Conservation (phyloP, 1,140 invertebrate species). For the Acyrthosiphon pisum region DNA sequence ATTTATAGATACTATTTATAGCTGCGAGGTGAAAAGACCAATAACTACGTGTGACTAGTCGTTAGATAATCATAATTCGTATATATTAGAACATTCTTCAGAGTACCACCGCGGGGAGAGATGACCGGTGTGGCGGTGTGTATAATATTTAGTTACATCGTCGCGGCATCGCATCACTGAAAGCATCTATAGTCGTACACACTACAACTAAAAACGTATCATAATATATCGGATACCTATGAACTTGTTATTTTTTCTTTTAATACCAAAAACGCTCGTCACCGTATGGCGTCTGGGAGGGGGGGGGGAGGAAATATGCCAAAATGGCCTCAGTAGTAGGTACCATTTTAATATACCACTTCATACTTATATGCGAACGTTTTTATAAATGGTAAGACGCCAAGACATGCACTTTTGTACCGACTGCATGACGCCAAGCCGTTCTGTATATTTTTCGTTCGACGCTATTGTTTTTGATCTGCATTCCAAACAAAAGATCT, state of each 20-base stretch:
- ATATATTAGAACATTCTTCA: slow-evolving; percentile 13
- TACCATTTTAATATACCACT: not conserved
- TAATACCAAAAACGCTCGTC: not conserved
- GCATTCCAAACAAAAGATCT: not conserved
- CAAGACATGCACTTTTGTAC: not conserved
- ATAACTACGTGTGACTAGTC: not conserved
- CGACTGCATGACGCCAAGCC: not conserved
- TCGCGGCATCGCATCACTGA: too few species aligned
- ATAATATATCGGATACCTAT: not conserved
- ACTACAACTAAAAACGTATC: not conserved
- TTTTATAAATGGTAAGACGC: not conserved
- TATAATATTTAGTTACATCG: not conserved
- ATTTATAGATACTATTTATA: not conserved
- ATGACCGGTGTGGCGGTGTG: not conserved
- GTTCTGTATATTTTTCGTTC: not conserved
- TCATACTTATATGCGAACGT: not conserved
- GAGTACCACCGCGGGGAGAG: not conserved
- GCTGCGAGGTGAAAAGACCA: not conserved
- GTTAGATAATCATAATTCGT: slow-evolving; percentile 13
- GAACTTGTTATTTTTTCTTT: not conserved
- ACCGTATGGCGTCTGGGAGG: not conserved
- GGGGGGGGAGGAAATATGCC: rapidly evolving
- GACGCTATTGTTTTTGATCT: not conserved
- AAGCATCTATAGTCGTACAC: not conserved
- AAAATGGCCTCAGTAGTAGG: not conserved